phyloP scores from a whole-genome alignment of 2,797 vertebrate species.

The Pangasius sanitwongsei region DNA sequence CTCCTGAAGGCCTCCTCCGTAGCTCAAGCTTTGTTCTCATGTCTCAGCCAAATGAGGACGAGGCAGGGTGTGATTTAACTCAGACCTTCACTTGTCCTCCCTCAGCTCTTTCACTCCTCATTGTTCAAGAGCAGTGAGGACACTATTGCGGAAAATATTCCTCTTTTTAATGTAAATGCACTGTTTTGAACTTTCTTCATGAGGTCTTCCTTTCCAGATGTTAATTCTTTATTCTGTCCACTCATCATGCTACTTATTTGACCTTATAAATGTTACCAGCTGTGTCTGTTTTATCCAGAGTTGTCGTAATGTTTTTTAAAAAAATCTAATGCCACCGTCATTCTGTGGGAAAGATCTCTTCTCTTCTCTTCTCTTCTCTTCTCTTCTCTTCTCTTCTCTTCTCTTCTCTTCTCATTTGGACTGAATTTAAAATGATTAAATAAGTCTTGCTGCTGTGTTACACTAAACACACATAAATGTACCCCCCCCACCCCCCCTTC shows the following conservation, averaged over 20 bases:
- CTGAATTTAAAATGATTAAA: background rate
- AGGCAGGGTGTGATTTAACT: constrained; percentile 45
- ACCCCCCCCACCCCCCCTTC: background rate
- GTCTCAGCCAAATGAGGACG: constrained; percentile 14
- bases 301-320: background rate
- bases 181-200: constrained; percentile 26
- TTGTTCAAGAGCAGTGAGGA: constrained; percentile 35
- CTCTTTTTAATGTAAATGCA: constrained; percentile 39
- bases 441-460: background rate
- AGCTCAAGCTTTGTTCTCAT: constrained; percentile 39
- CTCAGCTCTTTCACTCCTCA: constrained; percentile 27
- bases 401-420: background rate
- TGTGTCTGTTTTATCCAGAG: constrained; percentile 6
- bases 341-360: background rate
- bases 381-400: background rate
- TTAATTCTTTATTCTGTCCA: constrained; percentile 39
- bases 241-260: constrained; percentile 34
- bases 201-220: constrained; percentile 37
- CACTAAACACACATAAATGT: background rate
- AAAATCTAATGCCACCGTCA: background rate
- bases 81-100: constrained; percentile 37
- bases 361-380: background rate
- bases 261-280: constrained; percentile 32
- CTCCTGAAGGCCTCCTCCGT: constrained; percentile 20
- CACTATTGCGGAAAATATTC: constrained; percentile 30